phyloP scores from a whole-genome alignment of 2,113 vertebrate species.

The Antennarius striatus region DNA sequence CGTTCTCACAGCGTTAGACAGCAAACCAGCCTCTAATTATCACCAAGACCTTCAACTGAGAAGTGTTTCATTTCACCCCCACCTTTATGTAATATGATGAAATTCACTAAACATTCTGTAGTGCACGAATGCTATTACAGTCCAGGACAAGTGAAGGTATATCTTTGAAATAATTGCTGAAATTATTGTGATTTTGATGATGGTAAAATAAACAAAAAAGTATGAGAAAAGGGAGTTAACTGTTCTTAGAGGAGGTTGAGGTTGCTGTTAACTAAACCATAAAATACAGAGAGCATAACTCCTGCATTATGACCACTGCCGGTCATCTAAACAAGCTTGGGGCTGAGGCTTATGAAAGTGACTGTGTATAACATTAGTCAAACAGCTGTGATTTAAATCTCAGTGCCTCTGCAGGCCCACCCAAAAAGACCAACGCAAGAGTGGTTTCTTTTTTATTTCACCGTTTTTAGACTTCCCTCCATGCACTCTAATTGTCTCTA shows the following conservation, averaged over 20 bases:
- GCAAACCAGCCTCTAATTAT: slow-evolving; percentile 3
- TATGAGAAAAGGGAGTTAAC: background rate
- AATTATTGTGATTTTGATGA: slow-evolving; percentile 32
- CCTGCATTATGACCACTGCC: slow-evolving; percentile 55
- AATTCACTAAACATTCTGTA: slow-evolving; percentile 5
- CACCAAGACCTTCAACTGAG: slow-evolving; percentile 7
- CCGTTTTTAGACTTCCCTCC: background rate
- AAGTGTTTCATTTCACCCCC: slow-evolving; percentile 33
- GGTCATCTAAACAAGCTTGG: slow-evolving; percentile 71
- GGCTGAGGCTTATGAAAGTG: slow-evolving; percentile 46
- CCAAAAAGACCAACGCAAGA: slow-evolving; percentile 57
- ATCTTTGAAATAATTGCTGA: background rate
- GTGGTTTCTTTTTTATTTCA: slow-evolving; percentile 12
- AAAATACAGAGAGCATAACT: slow-evolving; percentile 50
- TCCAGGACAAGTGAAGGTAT: slow-evolving; percentile 5
- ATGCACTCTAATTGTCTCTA: slow-evolving; percentile 5
- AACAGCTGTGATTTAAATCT: slow-evolving; percentile 64
- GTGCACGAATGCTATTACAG: background rate
- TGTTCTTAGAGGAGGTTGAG: background rate
- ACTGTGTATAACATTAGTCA: slow-evolving; percentile 65
- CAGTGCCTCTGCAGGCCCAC: slow-evolving; percentile 60
- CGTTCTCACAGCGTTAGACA: background rate
- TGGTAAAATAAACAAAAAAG: background rate
- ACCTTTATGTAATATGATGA: slow-evolving; percentile 3
- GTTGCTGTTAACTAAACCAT: slow-evolving; percentile 51